A percentile compares a stretch with the other conserved stretches of the same genome.
Conservation (phyloP, 2,113 vertebrate genomes). For the Plecotus auritus region DNA sequence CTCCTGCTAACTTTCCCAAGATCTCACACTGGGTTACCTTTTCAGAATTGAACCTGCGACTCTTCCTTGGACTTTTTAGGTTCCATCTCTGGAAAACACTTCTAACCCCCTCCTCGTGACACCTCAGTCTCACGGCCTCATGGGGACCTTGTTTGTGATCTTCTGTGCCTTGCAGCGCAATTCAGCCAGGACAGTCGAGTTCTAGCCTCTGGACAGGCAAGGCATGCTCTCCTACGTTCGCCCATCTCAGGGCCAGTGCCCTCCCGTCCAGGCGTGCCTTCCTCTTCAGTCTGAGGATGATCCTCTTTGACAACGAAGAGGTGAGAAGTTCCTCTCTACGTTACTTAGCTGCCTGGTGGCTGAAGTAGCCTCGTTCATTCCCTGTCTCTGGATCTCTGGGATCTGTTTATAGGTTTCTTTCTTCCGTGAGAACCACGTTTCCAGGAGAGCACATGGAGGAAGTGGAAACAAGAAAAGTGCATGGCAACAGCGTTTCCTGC, state of each 20-base stretch:
- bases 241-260: background rate
- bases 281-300: background rate
- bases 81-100: background rate
- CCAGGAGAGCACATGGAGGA: background rate
- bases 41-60: background rate
- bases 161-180: background rate
- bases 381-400: background rate
- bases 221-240: background rate
- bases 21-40: background rate
- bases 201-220: background rate
- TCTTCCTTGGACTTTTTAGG: background rate
- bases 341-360: constrained; percentile 41
- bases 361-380: constrained; percentile 21
- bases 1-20: background rate
- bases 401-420: constrained; percentile 40
- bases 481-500: background rate
- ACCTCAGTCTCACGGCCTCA: background rate
- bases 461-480: background rate
- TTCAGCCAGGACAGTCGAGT: background rate
- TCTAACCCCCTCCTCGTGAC: background rate
- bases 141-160: background rate
- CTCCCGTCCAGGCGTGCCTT: background rate
- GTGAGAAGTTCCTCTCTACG: constrained; percentile 28
- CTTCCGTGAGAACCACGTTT: background rate
- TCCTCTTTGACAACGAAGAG: constrained; percentile 36